A percentile compares a stretch with the other conserved stretches of the same genome.
These are phyloP conservation scores for Drosophila pegasa DNA, from an alignment of 2,888 invertebrate genomes.

Conservation along the genomic window DNA sequence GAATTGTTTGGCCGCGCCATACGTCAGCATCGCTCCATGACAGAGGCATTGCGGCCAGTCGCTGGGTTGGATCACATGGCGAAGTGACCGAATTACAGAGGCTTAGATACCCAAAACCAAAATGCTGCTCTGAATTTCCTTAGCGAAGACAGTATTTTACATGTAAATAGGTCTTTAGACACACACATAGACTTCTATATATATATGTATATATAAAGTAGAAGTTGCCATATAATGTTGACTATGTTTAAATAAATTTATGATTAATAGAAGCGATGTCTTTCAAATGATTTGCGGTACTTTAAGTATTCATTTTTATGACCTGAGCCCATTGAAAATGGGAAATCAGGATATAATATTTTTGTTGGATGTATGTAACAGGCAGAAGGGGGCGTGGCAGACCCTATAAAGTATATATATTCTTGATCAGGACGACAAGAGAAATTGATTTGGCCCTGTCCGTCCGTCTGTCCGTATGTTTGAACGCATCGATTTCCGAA, in stretches of 20 bases:
- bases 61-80: conserved; percentile 15
- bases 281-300: too few relatives aligned
- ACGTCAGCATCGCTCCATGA: conserved; percentile 85
- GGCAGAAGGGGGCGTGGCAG: too few relatives aligned
- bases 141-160: conserved; percentile 70
- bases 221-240: conserved; percentile 57
- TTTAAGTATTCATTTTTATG: too few relatives aligned
- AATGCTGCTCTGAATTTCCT: conserved; percentile 56
- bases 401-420: too few relatives aligned
- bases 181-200: conserved; percentile 4
- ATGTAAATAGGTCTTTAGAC: conserved; percentile 51
- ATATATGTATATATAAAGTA: conserved; percentile 21
- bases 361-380: too few relatives aligned
- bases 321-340: too few relatives aligned
- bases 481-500: too few relatives aligned
- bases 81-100: conserved; percentile 35
- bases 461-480: too few relatives aligned
- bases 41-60: conserved; percentile 79
- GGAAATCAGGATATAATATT: too few relatives aligned
- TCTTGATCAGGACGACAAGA: too few relatives aligned
- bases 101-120: conserved; percentile 39
- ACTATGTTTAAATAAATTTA: conserved; percentile 56
- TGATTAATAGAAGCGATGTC: conserved; percentile 10
- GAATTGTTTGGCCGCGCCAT: conserved; percentile 83
- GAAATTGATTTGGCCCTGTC: too few relatives aligned